Percentiles rank a stretch among this genome's conserved stretches.
These are phyloP conservation scores for Drosophila ercepeae DNA, from an alignment of 1,140 invertebrate genomes.

Conservation along the genomic window DNA sequence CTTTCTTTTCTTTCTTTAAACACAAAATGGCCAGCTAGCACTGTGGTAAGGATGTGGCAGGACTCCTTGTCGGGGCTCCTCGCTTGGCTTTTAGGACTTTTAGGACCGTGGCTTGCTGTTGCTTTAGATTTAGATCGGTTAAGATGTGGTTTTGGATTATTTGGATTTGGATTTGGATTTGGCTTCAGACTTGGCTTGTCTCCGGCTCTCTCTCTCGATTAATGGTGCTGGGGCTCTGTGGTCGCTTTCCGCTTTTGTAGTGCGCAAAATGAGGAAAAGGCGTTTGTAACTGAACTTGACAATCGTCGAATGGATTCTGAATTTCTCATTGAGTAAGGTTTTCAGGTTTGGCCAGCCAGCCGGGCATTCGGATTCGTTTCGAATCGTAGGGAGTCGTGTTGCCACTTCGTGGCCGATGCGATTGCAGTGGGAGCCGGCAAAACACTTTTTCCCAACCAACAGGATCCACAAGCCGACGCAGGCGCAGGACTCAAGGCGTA, in stretches of 20 bases:
- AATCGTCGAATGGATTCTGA: conserved; percentile 81
- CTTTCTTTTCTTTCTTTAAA: conserved; percentile 17
- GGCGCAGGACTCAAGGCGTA: conserved; percentile 54
- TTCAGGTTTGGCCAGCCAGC: conserved; percentile 31
- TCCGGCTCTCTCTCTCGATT: conserved; percentile 24
- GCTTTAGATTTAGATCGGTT: conserved; percentile 1
- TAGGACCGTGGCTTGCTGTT: neutral
- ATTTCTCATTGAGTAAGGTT: conserved; percentile 82
- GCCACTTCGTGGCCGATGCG: conserved; percentile 17
- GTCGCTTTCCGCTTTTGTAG: conserved; percentile 54
- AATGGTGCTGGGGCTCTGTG: conserved; percentile 38
- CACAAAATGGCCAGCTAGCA: conserved; percentile 48
- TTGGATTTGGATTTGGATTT: conserved; percentile 39
- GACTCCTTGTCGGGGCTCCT: conserved; percentile 17
- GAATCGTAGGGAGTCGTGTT: conserved; percentile 25
- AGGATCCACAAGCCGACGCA: conserved; percentile 73
- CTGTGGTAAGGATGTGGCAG: conserved; percentile 28
- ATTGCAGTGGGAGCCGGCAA: conserved; percentile 49
- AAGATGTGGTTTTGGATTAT: conserved; percentile 14
- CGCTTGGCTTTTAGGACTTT: conserved; percentile 18
- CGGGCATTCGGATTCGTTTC: conserved; percentile 28
- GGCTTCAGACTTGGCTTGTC: conserved; percentile 47
- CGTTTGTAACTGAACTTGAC: conserved; percentile 76
- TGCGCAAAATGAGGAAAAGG: conserved; percentile 75
- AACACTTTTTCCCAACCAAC: conserved; percentile 27